Evolutionary conservation across 1,140 invertebrate genomes (phyloP), one percentile per base, ranked within the genome.

Genomic region (Microplitis mediator): DNA sequence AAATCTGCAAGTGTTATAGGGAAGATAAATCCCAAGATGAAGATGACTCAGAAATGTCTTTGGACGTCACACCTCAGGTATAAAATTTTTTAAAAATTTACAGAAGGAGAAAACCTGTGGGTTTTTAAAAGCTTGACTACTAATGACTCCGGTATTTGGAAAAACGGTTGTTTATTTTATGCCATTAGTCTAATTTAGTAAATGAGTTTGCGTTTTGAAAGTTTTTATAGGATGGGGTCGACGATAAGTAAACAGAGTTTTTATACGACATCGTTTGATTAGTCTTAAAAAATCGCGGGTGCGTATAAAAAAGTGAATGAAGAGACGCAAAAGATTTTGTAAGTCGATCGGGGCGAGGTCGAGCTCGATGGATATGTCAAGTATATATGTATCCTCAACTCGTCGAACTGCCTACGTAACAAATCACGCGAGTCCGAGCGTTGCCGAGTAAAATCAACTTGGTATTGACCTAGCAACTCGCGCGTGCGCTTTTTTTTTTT

Each of bases 1-100:
- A 75, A 65, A 71, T 84, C 14, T 82, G 77, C 74, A 81, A 78
- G 68, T 83, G 78, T 65, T 81, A 75, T 45, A 71, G 71, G 11
- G 56, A 74, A 52, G 60, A 73, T 32, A 68, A 64, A 69, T 45
- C 65, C 11, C 66, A 56, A 50, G 34, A 63, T 9, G 71, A 74
- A 34, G 71, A 74, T 54, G 68, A 62, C 39, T 50, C 66, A 3
- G 60, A 32, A 52, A 54, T 8, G 56, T 34, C 16, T 60, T 74
- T 66, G 16, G 50, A 56, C 8, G 50, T 65, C 9, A 75, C 70
- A 4, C 66, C 72, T 58, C 69, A 80, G 79, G 79, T 80, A 78
- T 61, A 61, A 13, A 45, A 39, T 13, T 54, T 11, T n/a, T 51
- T 4, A 60, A 45, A 60, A 16, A 2, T 6, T 60, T 4, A 13